A percentile compares a stretch with the other conserved stretches of the same genome.
Evolutionary conservation across 2,888 invertebrate genomes (phyloP).

Genomic region (Acanthoscelides obtectus): DNA sequence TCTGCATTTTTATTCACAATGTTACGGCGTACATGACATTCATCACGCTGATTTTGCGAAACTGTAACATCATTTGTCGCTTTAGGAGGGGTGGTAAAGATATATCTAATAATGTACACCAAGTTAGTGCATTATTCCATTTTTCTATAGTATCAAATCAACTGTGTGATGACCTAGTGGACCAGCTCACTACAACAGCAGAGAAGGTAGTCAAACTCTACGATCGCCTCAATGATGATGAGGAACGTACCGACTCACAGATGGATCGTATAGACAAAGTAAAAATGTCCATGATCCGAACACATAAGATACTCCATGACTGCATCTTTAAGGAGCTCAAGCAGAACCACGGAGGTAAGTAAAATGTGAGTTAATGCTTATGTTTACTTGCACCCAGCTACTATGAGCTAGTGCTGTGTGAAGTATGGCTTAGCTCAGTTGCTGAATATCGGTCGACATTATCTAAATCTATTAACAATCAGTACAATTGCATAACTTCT

Average conservation of each 20-base stretch:
- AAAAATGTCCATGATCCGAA: conserved; percentile 55
- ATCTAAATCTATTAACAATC: no score
- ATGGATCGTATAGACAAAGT: conserved; percentile 46
- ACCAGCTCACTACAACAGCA: conserved; percentile 60
- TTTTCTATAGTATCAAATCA: conserved; percentile 54
- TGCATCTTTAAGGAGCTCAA: conserved; percentile 45
- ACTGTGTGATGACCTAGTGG: conserved; percentile 56
- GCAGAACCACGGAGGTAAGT: conserved; percentile 38
- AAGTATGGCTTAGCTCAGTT: no score
- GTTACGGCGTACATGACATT: no score
- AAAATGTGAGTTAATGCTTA: not conserved
- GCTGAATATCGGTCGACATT: no score
- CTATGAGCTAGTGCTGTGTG: no score
- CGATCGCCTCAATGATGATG: conserved; percentile 49
- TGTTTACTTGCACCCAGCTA: no score
- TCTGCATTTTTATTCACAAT: no score
- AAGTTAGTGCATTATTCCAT: not conserved
- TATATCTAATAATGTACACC: no score
- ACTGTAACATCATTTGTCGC: no score
- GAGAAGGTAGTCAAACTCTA: conserved; percentile 68
- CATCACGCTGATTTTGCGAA: no score
- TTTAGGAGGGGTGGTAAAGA: no score
- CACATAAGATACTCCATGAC: conserved; percentile 54
- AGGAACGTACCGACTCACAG: conserved; percentile 22
- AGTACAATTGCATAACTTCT: no score